A percentile compares a stretch with the other conserved stretches of the same genome.
phyloP scores from a whole-genome alignment of 2,888 invertebrate genomes.

The Uropetala carovei region DNA sequence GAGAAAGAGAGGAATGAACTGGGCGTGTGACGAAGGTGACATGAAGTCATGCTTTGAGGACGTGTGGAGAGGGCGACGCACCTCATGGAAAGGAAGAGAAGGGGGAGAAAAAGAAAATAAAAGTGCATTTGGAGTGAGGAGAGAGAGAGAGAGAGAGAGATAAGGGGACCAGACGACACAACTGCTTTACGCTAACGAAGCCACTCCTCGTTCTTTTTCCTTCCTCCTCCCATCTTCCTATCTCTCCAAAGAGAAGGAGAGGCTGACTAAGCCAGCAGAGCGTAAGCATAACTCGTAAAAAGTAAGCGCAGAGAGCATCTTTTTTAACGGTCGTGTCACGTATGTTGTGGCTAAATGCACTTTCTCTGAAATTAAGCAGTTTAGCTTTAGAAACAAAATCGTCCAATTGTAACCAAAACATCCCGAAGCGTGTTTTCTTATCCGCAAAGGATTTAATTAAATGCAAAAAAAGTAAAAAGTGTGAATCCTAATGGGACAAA shows the following conservation, averaged over 20 bases:
- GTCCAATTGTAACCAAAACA: neutral
- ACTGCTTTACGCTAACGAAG: slow-evolving; percentile 55
- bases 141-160: slow-evolving; percentile 56
- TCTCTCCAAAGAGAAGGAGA: neutral
- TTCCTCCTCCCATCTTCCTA: neutral
- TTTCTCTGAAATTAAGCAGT: neutral
- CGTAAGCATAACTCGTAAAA: slow-evolving; percentile 18
- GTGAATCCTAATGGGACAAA: too few species aligned
- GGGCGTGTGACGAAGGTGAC: slow-evolving; percentile 1
- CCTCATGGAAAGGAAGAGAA: neutral
- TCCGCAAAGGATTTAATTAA: too few species aligned
- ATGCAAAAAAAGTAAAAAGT: too few species aligned
- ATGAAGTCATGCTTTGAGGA: neutral
- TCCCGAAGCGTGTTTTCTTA: neutral
- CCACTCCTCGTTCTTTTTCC: neutral
- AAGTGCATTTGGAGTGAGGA: slow-evolving; percentile 33
- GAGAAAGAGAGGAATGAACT: neutral
- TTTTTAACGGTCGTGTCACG: slow-evolving; percentile 31
- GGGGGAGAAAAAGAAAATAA: neutral
- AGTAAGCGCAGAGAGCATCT: neutral
- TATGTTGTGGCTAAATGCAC: slow-evolving; percentile 55
- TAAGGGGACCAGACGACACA: slow-evolving; percentile 59
- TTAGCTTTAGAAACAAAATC: neutral
- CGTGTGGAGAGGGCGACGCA: slow-evolving; percentile 44
- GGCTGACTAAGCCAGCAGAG: neutral